Conservation (phyloP, 2,113 vertebrate genomes). For the Delphinapterus leucas region DNA sequence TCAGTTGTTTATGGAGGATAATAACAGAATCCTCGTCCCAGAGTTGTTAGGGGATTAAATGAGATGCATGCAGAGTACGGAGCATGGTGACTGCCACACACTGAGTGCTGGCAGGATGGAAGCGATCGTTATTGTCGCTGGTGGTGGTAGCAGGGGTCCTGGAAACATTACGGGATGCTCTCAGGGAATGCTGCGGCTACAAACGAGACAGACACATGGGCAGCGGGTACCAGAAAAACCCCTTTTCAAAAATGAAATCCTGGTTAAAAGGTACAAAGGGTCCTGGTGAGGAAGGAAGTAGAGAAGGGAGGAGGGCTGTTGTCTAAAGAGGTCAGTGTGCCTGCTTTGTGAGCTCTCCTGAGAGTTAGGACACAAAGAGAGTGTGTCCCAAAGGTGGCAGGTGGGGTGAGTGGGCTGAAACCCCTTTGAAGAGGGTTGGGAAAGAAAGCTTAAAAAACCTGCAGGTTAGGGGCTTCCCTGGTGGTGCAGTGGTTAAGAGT, state of each 20-base stretch:
- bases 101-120: not conserved
- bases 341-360: not conserved
- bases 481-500: too few species aligned
- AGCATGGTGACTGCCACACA: rapidly evolving
- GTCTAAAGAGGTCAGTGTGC: not conserved
- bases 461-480: too few species aligned
- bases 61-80: not conserved
- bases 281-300: not conserved
- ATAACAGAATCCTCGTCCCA: rapidly evolving
- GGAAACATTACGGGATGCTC: not conserved
- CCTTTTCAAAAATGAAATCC: not conserved
- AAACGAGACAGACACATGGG: not conserved
- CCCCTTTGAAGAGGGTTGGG: not conserved
- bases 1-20: not conserved
- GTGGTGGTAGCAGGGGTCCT: not conserved
- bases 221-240: not conserved
- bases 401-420: not conserved
- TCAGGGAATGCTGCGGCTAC: not conserved
- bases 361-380: not conserved
- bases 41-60: not conserved
- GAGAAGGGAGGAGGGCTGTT: not conserved
- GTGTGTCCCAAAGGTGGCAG: not conserved
- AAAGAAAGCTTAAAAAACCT: not conserved
- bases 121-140: rapidly evolving
- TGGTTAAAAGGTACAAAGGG: not conserved